A percentile compares a stretch with the other conserved stretches of the same genome.
phyloP scores from a whole-genome alignment of 2,888 invertebrate genomes.

The Cerastis leucographa region DNA sequence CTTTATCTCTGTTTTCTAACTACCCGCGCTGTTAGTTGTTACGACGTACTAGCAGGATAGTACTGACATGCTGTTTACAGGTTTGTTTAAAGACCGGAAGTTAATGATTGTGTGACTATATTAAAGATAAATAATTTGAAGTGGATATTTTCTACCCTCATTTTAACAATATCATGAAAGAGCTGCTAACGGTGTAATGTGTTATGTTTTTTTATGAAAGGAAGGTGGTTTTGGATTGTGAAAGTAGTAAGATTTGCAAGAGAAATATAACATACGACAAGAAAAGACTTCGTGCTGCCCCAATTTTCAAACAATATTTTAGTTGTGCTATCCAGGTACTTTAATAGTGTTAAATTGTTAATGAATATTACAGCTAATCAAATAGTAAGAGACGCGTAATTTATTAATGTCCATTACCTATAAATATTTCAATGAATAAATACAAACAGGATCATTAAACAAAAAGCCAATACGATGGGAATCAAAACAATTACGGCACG shows the following conservation, averaged over 20 bases:
- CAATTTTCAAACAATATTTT: not conserved
- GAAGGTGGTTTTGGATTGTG: not conserved
- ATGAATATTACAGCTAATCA: not conserved
- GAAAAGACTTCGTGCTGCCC: not conserved
- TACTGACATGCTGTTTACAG: not conserved
- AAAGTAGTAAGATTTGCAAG: not conserved
- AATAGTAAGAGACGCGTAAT: not conserved
- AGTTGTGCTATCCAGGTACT: not conserved
- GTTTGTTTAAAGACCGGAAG: constrained; percentile 13
- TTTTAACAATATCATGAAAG: constrained; percentile 1
- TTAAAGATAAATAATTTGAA: not conserved
- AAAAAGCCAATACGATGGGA: constrained; percentile 53
- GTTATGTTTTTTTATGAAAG: not conserved
- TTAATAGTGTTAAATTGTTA: not conserved
- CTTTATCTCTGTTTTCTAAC: constrained; percentile 46
- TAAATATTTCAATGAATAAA: constrained; percentile 21
- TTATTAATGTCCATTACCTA: not conserved
- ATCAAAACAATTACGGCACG: constrained; percentile 65
- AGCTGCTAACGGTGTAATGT: not conserved
- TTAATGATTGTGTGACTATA: not conserved
- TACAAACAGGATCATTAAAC: constrained; percentile 47
- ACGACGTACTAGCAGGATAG: not conserved
- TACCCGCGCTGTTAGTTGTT: constrained; percentile 26
- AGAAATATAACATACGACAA: not conserved
- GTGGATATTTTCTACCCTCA: not conserved